Evolutionary conservation across 2,797 vertebrate genomes (phyloP), one percentile per base, ranked within the genome.

Genomic region (Dromococcyx pavoninus): DNA sequence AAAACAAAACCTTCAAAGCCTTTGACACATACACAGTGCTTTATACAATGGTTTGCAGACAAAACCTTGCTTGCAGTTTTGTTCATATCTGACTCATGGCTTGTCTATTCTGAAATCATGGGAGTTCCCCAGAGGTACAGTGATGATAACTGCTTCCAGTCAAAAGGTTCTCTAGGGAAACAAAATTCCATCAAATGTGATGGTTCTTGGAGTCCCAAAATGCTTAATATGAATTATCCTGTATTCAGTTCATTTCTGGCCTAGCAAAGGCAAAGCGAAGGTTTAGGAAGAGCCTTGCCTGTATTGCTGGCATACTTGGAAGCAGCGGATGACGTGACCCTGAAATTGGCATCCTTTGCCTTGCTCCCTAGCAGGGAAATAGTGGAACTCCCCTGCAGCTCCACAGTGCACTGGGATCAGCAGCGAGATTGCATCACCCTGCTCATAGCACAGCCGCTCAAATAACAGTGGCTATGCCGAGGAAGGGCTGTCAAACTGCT

Each of bases 1-100:
- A 64, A 92, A 94, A 44, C 24, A 73, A 84, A 91, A 35, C 30
- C 69, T 88, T 71, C 19, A 80, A 77, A 91, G 81, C 60, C 69
- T 78, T 79, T 92, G 71, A 93, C 83, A 60, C n/a, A 23, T 41
- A 84, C n/a, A 25, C 46, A 70, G 24, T 50, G 33, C 57, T 88
- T 89, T 83, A 50, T 77, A 86, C 39, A 83, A 44, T 6, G 18
- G 57, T 39, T 51, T 90, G 41, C 57, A 88, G 83, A 80, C 44
- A 91, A 78, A 89, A 28, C 17, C 54, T 58, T 70, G n/a, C 66
- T 90, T 56, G 46, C 18, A 39, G 56, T 73, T 92, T 60, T 70
- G 43, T 71, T 91, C 90, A 11, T 23, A 71, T 56, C 56, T 48
- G 73, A 62, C 39, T 79, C 23, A 15, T 13, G 57, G 71, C 57